Percentiles rank a stretch among this genome's conserved stretches.
Evolutionary conservation across 2,888 invertebrate species (phyloP).

Genomic region (Watsonalla cultraria): DNA sequence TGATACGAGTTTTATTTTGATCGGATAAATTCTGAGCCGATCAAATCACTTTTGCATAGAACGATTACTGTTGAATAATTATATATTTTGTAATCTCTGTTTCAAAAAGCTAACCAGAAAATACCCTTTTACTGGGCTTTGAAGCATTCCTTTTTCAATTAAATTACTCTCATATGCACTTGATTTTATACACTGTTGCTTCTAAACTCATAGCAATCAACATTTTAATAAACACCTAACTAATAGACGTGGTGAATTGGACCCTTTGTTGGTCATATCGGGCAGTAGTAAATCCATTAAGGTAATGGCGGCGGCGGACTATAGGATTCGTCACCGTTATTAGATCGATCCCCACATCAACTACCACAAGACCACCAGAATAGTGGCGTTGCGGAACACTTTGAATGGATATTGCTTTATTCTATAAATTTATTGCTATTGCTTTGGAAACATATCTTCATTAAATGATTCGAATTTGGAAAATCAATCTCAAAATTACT

Average conservation of each 20-base stretch:
- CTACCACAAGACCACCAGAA: slow-evolving; percentile 49
- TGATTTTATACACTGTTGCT: no score
- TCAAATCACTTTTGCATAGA: no score
- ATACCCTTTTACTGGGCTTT: no score
- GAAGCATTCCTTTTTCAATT: no score
- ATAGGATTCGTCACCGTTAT: slow-evolving; percentile 66
- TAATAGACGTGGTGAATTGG: slow-evolving; percentile 51
- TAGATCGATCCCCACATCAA: slow-evolving; percentile 43
- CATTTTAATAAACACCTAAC: slow-evolving; percentile 12
- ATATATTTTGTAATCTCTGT: no score
- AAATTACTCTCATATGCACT: no score
- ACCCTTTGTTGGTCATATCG: slow-evolving; percentile 46
- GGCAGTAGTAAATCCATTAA: slow-evolving; percentile 64
- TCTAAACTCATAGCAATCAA: background rate
- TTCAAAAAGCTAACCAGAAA: no score
- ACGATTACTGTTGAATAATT: no score
- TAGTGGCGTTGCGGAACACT: slow-evolving; percentile 10
- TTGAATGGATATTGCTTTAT: background rate
- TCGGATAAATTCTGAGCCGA: no score
- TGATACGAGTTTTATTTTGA: no score
- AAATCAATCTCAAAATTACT: background rate
- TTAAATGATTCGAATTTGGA: background rate
- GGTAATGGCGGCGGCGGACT: slow-evolving; percentile 51
- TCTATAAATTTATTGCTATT: background rate
- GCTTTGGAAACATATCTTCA: no score